phyloP scores from a whole-genome alignment of 2,888 invertebrate species.

The Kuschelorhynchus macadamiae region DNA sequence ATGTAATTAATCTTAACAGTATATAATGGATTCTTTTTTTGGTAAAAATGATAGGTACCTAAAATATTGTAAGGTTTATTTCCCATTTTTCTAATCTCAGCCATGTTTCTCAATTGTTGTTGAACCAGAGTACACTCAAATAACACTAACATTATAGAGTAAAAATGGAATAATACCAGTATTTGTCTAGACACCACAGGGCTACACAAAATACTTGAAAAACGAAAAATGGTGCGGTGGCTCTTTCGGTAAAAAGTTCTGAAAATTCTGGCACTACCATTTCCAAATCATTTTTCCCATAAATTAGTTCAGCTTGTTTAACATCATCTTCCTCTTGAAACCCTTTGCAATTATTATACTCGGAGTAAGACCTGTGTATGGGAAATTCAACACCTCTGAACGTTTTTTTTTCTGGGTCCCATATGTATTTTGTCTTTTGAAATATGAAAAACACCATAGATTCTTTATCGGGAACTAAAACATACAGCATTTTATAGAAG shows the following conservation, averaged over 20 bases:
- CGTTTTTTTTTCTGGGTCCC: conserved; percentile 84
- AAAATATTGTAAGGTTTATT: conserved; percentile 92
- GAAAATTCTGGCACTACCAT: conserved; percentile 97
- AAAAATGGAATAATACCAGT: conserved; percentile 98
- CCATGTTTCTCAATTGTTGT: conserved; percentile 98
- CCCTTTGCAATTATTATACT: conserved; percentile 89
- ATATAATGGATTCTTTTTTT: no score
- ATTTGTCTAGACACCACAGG: conserved; percentile 98
- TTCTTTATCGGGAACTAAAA: conserved; percentile 67
- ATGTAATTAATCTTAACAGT: no score
- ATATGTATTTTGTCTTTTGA: conserved; percentile 97
- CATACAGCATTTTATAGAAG: no score
- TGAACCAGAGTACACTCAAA: conserved; percentile 99
- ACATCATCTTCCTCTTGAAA: conserved; percentile 87
- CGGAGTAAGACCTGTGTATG: conserved; percentile 76
- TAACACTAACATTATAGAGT: conserved; percentile 93
- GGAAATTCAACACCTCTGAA: conserved; percentile 92
- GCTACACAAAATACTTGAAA: conserved; percentile 99
- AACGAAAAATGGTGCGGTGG: conserved; percentile 99
- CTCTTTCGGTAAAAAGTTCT: conserved; percentile 97
- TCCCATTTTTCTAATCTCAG: conserved; percentile 99
- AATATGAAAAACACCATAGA: conserved; percentile 90
- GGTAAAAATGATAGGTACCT: conserved; percentile 10
- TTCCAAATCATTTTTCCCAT: conserved; percentile 89
- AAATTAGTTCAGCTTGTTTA: conserved; percentile 81